Evolutionary conservation across 2,888 invertebrate genomes (phyloP).

Genomic region (Tetanocera ferruginea): DNA sequence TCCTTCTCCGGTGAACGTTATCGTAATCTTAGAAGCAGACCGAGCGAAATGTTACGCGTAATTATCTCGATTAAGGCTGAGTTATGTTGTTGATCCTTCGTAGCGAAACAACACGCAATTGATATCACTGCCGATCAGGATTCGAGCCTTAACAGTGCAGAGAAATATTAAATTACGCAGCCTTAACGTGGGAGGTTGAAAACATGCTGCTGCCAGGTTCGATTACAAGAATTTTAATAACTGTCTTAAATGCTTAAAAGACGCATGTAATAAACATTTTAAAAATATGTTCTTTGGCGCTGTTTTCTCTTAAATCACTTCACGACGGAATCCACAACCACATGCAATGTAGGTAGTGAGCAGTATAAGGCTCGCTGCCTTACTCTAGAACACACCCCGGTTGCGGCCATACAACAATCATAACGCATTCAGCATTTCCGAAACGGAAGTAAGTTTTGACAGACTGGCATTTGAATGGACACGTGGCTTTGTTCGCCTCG

Average conservation of each 20-base stretch:
- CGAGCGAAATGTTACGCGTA: neutral
- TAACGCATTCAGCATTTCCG: slow-evolving; percentile 45
- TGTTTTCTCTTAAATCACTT: neutral
- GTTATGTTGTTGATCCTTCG: neutral
- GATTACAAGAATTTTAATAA: neutral
- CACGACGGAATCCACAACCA: too few relatives aligned
- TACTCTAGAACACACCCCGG: neutral
- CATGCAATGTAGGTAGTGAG: too few relatives aligned
- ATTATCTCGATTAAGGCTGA: neutral
- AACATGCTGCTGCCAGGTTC: neutral
- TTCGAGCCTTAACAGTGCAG: neutral
- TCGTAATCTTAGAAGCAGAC: slow-evolving; percentile 3
- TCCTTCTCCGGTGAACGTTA: slow-evolving; percentile 18
- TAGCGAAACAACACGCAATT: neutral
- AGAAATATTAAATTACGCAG: slow-evolving; percentile 30
- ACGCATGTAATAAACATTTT: neutral
- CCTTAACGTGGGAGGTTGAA: slow-evolving; percentile 25
- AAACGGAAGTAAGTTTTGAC: slow-evolving; percentile 51
- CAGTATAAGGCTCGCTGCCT: neutral
- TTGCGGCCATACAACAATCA: slow-evolving; percentile 23
- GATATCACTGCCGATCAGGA: neutral
- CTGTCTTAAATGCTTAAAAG: neutral
- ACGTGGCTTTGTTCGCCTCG: slow-evolving; percentile 47
- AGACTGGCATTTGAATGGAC: slow-evolving; percentile 49
- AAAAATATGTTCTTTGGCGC: neutral